Evolutionary conservation across 2,797 vertebrate species (phyloP).

Genomic region (Arvicola amphibius): DNA sequence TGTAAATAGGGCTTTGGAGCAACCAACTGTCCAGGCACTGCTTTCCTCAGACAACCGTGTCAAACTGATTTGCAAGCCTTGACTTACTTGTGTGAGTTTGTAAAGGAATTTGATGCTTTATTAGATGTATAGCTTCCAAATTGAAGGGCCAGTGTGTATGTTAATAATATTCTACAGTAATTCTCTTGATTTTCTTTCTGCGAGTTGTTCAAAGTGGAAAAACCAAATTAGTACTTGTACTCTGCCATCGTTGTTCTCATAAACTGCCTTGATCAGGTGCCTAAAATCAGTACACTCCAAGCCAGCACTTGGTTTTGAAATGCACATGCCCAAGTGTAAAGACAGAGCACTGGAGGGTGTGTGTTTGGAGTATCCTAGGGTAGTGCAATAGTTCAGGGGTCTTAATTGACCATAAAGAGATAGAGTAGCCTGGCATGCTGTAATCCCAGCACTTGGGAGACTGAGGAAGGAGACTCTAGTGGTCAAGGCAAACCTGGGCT

Average conservation of each 20-base stretch:
- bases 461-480: background rate
- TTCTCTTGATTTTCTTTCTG: constrained; percentile 58
- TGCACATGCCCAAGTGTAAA: background rate
- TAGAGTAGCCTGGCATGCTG: too few relatives aligned
- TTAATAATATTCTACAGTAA: constrained; percentile 51
- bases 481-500: background rate
- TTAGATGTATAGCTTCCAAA: constrained; percentile 67
- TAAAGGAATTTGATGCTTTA: constrained; percentile 76
- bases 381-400: background rate
- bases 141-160: constrained; percentile 54
- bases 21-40: constrained; percentile 52
- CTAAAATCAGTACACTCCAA: background rate
- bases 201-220: constrained; percentile 59
- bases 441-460: background rate
- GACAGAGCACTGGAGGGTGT: background rate
- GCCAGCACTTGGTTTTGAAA: constrained; percentile 45
- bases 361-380: background rate
- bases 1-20: constrained; percentile 57
- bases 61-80: constrained; percentile 70
- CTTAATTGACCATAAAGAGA: constrained; percentile 40
- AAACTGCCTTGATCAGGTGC: constrained; percentile 11
- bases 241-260: constrained; percentile 54
- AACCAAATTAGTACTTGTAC: constrained; percentile 48
- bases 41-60: constrained; percentile 67
- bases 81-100: constrained; percentile 70